Evolutionary conservation across 2,113 vertebrate species (phyloP).

Genomic region (Bufo bufo): DNA sequence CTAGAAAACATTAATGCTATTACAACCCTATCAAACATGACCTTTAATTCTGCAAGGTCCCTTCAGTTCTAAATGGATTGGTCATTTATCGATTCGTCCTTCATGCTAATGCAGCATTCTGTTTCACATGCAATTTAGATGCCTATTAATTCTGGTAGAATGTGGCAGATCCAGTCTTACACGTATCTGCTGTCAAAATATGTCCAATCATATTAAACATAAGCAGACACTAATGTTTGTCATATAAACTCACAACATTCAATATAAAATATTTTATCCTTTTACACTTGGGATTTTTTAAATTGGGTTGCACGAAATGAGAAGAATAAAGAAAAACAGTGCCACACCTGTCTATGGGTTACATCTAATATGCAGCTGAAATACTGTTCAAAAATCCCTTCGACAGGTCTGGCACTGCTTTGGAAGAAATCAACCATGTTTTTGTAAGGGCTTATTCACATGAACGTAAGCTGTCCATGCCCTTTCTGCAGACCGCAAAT

Average conservation of each 20-base stretch:
- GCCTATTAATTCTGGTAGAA: conserved; percentile 62
- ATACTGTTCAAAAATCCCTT: too few relatives aligned
- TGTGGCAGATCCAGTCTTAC: conserved; percentile 59
- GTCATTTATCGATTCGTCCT: conserved; percentile 68
- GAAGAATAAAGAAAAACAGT: neutral
- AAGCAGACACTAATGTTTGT: neutral
- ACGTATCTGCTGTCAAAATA: conserved; percentile 46
- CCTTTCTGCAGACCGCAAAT: too few relatives aligned
- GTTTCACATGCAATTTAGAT: conserved; percentile 62
- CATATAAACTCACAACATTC: neutral
- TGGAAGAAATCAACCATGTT: too few relatives aligned
- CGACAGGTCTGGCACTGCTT: too few relatives aligned
- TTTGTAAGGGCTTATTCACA: too few relatives aligned
- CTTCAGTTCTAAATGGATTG: conserved; percentile 59
- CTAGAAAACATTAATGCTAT: conserved; percentile 60
- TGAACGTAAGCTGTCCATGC: too few relatives aligned
- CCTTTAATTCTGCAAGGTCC: conserved; percentile 64
- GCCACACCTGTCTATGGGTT: neutral
- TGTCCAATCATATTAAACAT: conserved; percentile 34
- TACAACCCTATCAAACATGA: conserved; percentile 64
- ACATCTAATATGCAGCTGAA: too few relatives aligned
- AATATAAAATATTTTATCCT: neutral
- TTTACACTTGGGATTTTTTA: neutral
- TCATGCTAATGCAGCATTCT: conserved; percentile 61
- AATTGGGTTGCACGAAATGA: neutral